Evolutionary conservation across 2,797 vertebrate species (phyloP).

Genomic region (Acropternis orthonyx): DNA sequence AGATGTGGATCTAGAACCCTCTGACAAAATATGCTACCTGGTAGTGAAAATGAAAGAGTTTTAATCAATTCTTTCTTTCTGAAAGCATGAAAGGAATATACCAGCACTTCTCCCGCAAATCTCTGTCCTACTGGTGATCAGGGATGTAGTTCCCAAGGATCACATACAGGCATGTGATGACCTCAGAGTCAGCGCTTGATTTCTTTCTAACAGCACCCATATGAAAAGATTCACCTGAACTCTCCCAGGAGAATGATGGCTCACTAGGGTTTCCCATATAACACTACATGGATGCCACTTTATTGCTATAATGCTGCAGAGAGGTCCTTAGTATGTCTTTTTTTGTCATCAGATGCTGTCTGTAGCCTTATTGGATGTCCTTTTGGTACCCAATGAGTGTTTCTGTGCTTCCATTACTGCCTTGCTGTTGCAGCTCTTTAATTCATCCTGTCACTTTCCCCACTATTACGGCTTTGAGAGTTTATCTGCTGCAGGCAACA

Average conservation of each 20-base stretch:
- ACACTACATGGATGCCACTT: not conserved
- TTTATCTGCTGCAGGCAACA: conserved; percentile 34
- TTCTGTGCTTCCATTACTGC: not conserved
- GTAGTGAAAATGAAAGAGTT: not conserved
- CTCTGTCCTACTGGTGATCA: not conserved
- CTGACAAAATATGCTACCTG: not conserved
- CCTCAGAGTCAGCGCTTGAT: not conserved
- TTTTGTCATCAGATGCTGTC: not conserved
- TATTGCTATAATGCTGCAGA: not conserved
- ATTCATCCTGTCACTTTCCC: conserved; percentile 42
- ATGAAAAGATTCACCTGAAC: not conserved
- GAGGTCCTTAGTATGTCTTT: not conserved
- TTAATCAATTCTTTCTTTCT: not conserved
- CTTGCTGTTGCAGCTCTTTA: conserved; percentile 16
- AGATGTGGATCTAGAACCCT: not conserved
- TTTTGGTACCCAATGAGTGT: not conserved
- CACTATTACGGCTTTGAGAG: not conserved
- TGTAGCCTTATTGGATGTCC: not conserved
- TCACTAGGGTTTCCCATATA: not conserved
- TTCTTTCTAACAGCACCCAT: not conserved
- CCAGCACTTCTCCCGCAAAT: not conserved
- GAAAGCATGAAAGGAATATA: not conserved
- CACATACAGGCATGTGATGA: not conserved
- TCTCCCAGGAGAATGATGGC: not conserved
- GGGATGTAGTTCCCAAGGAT: not conserved